A percentile compares a stretch with the other conserved stretches of the same genome.
Evolutionary conservation across 2,113 vertebrate species (phyloP).

Genomic region (Sylvietta virens): DNA sequence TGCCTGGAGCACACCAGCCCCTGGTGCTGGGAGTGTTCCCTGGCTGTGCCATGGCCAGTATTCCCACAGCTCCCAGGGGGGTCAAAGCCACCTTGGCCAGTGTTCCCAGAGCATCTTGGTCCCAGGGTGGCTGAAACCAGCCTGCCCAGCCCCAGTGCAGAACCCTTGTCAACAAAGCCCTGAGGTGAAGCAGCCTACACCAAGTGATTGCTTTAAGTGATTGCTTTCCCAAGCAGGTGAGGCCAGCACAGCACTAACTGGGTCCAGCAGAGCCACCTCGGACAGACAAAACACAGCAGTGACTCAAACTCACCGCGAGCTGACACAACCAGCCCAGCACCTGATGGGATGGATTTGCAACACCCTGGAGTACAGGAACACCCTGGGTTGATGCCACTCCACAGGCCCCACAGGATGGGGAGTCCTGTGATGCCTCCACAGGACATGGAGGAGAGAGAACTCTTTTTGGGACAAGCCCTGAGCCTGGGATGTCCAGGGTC

Average conservation of each 20-base stretch:
- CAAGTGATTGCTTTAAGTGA: too few species aligned
- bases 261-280: constrained; percentile 1
- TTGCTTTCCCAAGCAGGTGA: neutral
- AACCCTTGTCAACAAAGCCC: neutral
- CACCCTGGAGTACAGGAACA: neutral
- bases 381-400: neutral
- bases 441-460: neutral
- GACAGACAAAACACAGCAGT: constrained; percentile 4
- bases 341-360: neutral
- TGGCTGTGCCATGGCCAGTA: neutral
- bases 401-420: too few species aligned
- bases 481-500: neutral
- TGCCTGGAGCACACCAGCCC: too few species aligned
- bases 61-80: accelerated
- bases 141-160: neutral
- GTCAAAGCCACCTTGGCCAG: neutral
- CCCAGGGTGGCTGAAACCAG: accelerated
- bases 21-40: accelerated
- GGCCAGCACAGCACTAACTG: neutral
- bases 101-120: accelerated
- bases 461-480: neutral
- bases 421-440: too few species aligned
- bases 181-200: neutral
- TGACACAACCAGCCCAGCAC: neutral
- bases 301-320: neutral